These are phyloP conservation scores for Leucopternis melanops DNA, from an alignment of 2,113 vertebrate species.

Conservation along the genomic window DNA sequence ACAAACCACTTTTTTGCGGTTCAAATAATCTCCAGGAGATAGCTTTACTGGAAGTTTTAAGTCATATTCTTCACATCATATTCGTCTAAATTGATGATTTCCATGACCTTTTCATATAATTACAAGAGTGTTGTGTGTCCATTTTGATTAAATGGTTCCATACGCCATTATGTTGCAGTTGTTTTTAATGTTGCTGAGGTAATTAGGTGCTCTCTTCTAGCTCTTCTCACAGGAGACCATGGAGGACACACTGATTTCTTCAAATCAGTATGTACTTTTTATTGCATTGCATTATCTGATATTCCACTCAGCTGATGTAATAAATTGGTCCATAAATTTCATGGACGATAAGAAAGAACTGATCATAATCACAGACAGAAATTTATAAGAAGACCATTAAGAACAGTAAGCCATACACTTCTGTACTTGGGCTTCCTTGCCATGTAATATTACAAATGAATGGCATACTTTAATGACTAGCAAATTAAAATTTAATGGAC, in stretches of 20 bases:
- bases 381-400: slow-evolving; percentile 39
- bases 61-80: slow-evolving; percentile 53
- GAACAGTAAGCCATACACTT: background rate
- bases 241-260: background rate
- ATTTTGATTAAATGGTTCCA: slow-evolving; percentile 62
- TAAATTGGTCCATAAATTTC: slow-evolving; percentile 39
- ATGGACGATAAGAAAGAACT: background rate
- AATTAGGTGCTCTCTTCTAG: background rate
- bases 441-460: background rate
- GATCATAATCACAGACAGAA: background rate
- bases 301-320: slow-evolving; percentile 2
- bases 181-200: slow-evolving; percentile 18
- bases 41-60: slow-evolving; percentile 74
- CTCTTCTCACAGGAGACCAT: background rate
- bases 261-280: background rate
- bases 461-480: background rate
- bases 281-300: background rate
- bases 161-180: slow-evolving; percentile 6
- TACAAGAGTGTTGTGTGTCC: slow-evolving; percentile 40
- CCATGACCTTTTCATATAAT: slow-evolving; percentile 66
- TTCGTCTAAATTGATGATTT: slow-evolving; percentile 61
- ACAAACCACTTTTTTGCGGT: slow-evolving; percentile 59
- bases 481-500: slow-evolving; percentile 22
- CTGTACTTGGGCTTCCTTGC: background rate
- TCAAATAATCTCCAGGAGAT: slow-evolving; percentile 67